A percentile compares a stretch with the other conserved stretches of the same genome.
Evolutionary conservation across 2,888 invertebrate species (phyloP).

Genomic region (Danaus chrysippus): DNA sequence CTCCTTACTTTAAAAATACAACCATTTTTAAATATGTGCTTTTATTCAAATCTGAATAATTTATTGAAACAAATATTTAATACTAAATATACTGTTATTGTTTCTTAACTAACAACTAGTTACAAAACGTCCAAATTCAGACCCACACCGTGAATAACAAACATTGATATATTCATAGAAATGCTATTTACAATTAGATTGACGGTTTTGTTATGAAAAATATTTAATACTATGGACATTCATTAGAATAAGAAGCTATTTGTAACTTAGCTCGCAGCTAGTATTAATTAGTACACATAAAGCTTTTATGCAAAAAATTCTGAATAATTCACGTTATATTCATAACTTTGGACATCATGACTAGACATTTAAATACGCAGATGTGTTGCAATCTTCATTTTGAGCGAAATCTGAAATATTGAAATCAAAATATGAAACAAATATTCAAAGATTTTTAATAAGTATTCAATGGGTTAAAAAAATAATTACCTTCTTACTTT

Average conservation of each 20-base stretch:
- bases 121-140: constrained; percentile 30
- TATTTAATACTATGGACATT: constrained; percentile 47
- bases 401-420: constrained; percentile 23
- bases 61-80: neutral
- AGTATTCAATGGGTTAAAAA: too few species aligned
- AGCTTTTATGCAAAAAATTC: constrained; percentile 16
- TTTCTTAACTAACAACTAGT: constrained; percentile 13
- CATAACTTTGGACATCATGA: constrained; percentile 36
- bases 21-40: neutral
- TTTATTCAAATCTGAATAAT: too few species aligned
- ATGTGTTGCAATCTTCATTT: constrained; percentile 19
- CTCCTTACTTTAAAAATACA: too few species aligned
- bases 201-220: constrained; percentile 54
- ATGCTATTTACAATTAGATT: constrained; percentile 48
- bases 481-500: constrained; percentile 23
- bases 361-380: constrained; percentile 35
- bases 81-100: neutral
- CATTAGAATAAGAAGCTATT: constrained; percentile 20
- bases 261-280: constrained; percentile 8
- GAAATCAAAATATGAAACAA: neutral
- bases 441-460: too few species aligned
- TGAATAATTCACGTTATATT: constrained; percentile 7
- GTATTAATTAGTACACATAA: constrained; percentile 39
- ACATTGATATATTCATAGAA: constrained; percentile 42
- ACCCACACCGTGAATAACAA: constrained; percentile 35